Conservation (phyloP, 2,888 invertebrate genomes). For the Tipula confusa region DNA sequence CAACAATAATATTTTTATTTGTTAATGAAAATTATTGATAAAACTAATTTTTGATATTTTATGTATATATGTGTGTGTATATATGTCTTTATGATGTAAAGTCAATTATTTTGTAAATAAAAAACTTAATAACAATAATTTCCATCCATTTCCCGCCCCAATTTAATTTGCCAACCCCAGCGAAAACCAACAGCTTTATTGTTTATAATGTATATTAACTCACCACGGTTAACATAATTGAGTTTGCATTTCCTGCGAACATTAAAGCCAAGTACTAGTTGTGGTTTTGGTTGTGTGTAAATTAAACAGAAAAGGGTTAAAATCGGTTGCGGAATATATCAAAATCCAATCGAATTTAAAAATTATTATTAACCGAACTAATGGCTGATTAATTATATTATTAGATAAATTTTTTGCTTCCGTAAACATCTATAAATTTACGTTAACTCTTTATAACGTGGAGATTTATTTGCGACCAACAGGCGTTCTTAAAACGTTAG, state of each 20-base stretch:
- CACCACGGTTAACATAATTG: not conserved
- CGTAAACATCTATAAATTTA: too few species aligned
- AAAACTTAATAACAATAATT: not conserved
- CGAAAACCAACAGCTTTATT: not conserved
- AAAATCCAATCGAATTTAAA: too few species aligned
- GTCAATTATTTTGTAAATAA: not conserved
- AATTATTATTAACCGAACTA: too few species aligned
- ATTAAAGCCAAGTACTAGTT: not conserved
- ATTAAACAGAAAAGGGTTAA: not conserved
- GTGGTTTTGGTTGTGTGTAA: not conserved
- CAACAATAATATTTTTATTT: not conserved
- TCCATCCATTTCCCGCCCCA: too few species aligned
- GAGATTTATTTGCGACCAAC: too few species aligned
- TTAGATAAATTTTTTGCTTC: too few species aligned
- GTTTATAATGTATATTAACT: not conserved
- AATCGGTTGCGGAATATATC: too few species aligned
- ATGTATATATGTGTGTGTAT: not conserved
- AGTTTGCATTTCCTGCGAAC: not conserved
- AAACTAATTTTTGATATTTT: not conserved
- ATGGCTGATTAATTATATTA: too few species aligned
- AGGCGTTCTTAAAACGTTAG: too few species aligned
- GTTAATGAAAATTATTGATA: conserved; percentile 9
- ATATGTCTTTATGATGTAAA: not conserved
- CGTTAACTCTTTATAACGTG: too few species aligned
- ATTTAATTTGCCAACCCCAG: too few species aligned